Conservation (phyloP, 2,888 invertebrate species). For the Salpingus planirostris region DNA sequence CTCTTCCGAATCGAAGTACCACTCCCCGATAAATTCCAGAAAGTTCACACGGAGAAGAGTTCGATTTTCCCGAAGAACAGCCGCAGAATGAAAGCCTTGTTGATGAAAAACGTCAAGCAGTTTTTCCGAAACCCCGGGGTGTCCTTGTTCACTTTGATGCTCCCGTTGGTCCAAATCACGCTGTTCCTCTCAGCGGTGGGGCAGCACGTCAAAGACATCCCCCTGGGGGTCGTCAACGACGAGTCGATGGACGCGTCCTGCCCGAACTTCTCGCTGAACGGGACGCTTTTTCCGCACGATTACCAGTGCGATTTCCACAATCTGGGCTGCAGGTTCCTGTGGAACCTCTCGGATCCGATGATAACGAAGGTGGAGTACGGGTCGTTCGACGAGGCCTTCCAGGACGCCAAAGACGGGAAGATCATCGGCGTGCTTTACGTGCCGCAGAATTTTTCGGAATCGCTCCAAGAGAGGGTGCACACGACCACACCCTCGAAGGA, state of each 20-base stretch:
- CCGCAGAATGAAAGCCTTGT: conserved; percentile 37
- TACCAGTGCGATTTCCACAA: conserved; percentile 34
- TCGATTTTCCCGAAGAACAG: conserved; percentile 65
- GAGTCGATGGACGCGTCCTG: background rate
- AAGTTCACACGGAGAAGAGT: conserved; percentile 81
- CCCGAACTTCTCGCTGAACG: background rate
- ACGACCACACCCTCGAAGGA: conserved; percentile 45
- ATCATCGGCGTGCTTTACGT: conserved; percentile 62
- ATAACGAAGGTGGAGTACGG: conserved; percentile 33
- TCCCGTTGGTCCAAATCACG: background rate
- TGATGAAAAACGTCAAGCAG: background rate
- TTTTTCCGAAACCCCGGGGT: background rate
- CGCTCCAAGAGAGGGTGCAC: conserved; percentile 50
- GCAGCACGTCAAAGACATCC: background rate
- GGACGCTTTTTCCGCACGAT: background rate
- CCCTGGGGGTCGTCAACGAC: background rate
- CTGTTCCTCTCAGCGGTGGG: background rate
- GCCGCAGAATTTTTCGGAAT: conserved; percentile 61
- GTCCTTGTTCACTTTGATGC: background rate
- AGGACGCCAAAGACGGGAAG: conserved; percentile 47
- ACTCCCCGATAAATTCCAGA: too few relatives aligned
- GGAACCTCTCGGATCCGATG: background rate
- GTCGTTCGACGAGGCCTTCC: conserved; percentile 45
- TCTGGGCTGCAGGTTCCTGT: background rate
- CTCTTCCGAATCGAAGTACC: too few relatives aligned